Conservation (phyloP, 2,797 vertebrate species). For the Bothrops alternatus region DNA sequence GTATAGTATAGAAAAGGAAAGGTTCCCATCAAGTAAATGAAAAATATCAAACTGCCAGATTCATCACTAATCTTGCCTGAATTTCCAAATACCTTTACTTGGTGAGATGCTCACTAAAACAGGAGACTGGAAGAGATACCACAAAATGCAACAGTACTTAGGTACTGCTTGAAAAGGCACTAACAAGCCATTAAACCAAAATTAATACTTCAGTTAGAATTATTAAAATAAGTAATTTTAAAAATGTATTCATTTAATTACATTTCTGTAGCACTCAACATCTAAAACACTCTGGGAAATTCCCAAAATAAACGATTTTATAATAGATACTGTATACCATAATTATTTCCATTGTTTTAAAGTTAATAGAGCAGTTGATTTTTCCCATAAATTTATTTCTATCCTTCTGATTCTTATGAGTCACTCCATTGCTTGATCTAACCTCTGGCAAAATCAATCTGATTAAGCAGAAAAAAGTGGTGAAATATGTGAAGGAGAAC, state of each 20-base stretch:
- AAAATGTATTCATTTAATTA: background rate
- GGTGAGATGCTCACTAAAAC: background rate
- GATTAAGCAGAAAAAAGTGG: slow-evolving; percentile 9
- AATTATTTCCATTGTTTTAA: background rate
- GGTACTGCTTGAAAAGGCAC: slow-evolving; percentile 54
- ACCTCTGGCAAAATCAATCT: background rate
- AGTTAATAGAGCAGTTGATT: background rate
- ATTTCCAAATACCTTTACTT: background rate
- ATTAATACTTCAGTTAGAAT: background rate
- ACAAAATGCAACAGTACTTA: slow-evolving; percentile 40
- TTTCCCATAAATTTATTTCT: slow-evolving; percentile 27
- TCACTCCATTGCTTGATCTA: slow-evolving; percentile 22
- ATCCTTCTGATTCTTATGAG: slow-evolving; percentile 15
- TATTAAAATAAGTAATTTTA: background rate
- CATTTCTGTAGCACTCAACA: background rate
- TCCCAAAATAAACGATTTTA: background rate
- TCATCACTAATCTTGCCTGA: background rate
- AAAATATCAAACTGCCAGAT: background rate
- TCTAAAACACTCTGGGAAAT: background rate
- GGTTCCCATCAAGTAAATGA: background rate
- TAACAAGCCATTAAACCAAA: slow-evolving; percentile 48
- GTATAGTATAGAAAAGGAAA: background rate
- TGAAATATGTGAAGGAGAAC: background rate
- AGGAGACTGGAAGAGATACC: slow-evolving; percentile 22
- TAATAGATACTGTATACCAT: background rate